Conservation (phyloP, 2,113 vertebrate genomes). For the Plectropomus leopardus region DNA sequence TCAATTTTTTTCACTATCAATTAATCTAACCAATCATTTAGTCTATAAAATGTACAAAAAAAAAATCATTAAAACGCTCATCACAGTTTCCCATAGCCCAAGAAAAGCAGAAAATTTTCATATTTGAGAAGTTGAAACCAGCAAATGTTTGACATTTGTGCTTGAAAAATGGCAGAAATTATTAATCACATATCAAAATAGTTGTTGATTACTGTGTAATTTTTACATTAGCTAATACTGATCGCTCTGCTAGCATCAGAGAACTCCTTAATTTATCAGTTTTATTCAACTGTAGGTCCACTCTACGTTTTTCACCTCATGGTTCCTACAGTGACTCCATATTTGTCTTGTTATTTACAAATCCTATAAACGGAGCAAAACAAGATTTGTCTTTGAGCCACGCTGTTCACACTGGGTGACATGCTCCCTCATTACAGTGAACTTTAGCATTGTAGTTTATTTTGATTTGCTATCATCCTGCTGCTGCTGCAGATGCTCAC, state of each 20-base stretch:
- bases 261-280: no score
- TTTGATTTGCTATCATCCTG: background rate
- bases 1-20: no score
- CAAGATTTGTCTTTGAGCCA: background rate
- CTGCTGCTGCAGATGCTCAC: background rate
- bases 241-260: background rate
- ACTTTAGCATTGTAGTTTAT: background rate
- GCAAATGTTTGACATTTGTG: no score
- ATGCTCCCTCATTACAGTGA: constrained; percentile 2
- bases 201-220: no score
- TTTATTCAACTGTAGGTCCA: background rate
- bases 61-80: no score
- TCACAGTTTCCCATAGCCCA: no score
- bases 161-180: no score
- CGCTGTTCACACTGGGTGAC: background rate
- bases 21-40: no score
- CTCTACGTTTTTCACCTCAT: background rate
- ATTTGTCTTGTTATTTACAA: background rate
- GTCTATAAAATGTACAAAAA: no score
- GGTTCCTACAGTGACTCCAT: background rate
- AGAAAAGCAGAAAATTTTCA: no score
- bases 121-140: no score
- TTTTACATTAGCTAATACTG: constrained; percentile 3
- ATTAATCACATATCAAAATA: no score
- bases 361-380: background rate